A percentile compares a stretch with the other conserved stretches of the same genome.
These are phyloP conservation scores for Chiroxiphia lanceolata DNA, from an alignment of 2,797 vertebrate species.

Conservation along the genomic window DNA sequence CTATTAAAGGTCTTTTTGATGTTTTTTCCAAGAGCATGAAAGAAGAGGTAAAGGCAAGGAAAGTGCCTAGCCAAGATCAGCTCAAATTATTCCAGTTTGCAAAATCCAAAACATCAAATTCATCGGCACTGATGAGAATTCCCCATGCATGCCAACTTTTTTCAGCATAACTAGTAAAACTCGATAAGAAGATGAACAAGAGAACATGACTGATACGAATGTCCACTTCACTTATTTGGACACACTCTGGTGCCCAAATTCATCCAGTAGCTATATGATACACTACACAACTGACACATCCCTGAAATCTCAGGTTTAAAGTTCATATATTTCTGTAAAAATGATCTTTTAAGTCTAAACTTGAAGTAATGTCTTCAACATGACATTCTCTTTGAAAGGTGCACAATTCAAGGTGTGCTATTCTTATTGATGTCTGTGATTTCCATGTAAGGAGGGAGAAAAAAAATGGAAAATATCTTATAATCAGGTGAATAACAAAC, in stretches of 20 bases:
- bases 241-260: neutral
- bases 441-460: neutral
- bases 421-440: neutral
- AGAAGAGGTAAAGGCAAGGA: neutral
- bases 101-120: neutral
- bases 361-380: neutral
- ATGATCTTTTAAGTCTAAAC: neutral
- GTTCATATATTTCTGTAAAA: neutral
- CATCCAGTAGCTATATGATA: neutral
- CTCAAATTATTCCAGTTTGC: neutral
- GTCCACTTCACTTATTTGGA: neutral
- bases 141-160: neutral
- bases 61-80: neutral
- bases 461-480: neutral
- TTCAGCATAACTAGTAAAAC: neutral
- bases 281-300: neutral
- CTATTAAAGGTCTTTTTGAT: neutral
- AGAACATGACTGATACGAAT: neutral
- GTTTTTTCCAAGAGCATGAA: neutral
- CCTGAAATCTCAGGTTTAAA: neutral
- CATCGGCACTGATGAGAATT: neutral
- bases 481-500: neutral
- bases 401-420: neutral
- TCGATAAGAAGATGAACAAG: neutral
- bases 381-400: neutral